A percentile compares a stretch with the other conserved stretches of the same genome.
Conservation (phyloP, 1,140 invertebrate genomes). For the Triops longicaudatus region DNA sequence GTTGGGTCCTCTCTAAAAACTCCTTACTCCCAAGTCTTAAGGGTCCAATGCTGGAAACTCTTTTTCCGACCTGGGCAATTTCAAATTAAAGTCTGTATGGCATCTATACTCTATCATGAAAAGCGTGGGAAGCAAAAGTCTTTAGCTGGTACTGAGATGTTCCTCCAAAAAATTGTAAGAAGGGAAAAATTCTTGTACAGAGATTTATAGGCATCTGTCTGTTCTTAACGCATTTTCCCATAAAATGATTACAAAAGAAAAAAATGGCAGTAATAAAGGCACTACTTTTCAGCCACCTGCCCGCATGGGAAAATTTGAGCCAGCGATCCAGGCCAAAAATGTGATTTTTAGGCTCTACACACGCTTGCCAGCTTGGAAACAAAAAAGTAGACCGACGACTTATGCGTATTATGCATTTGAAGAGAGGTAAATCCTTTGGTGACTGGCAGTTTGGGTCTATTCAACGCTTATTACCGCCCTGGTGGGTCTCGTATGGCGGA, state of each 20-base stretch:
- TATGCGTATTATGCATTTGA: too few species aligned
- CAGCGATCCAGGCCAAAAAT: not conserved
- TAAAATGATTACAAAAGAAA: constrained; percentile 4
- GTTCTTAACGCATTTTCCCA: not conserved
- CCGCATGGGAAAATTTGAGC: not conserved
- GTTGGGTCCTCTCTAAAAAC: not conserved
- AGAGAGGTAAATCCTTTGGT: not conserved
- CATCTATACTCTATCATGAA: constrained; percentile 5
- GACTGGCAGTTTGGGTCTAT: not conserved
- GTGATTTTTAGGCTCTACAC: not conserved
- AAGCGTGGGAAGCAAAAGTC: not conserved
- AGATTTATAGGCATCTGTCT: constrained; percentile 2
- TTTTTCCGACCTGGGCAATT: not conserved
- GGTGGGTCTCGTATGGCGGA: not conserved
- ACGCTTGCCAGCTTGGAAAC: not conserved
- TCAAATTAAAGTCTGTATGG: not conserved
- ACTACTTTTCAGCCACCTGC: not conserved
- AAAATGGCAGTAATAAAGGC: constrained; percentile 8
- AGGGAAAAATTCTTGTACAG: not conserved
- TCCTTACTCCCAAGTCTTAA: not conserved
- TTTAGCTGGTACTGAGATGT: not conserved
- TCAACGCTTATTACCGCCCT: constrained; percentile 4
- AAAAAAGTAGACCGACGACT: too few species aligned
- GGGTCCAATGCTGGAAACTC: not conserved
- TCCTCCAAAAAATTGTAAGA: not conserved